Conservation (phyloP, 35 echinoderm and acorn worm genomes). For the Eucidaris tribuloides region DNA sequence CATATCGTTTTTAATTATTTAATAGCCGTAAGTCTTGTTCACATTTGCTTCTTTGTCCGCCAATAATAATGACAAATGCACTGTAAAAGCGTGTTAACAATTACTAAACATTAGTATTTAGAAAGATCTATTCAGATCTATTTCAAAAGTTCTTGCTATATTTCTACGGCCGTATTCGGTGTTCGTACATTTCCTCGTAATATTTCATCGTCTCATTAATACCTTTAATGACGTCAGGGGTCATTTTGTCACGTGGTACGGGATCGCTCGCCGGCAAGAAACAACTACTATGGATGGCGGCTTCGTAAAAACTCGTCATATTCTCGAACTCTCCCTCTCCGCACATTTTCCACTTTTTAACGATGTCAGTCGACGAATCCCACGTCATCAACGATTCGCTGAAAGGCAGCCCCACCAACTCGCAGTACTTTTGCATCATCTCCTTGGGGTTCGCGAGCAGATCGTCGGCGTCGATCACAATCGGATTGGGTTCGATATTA, state of each 20-base stretch:
- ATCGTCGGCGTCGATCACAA: conserved; percentile 76
- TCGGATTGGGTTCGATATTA: conserved; percentile 21
- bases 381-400: conserved; percentile 60
- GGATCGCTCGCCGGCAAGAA: conserved; percentile 5
- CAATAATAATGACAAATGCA: too few relatives aligned
- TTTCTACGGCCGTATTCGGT: too few relatives aligned
- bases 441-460: conserved; percentile 34
- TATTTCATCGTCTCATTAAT: conserved; percentile 3
- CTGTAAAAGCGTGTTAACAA: too few relatives aligned
- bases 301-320: neutral
- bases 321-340: neutral
- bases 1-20: too few relatives aligned
- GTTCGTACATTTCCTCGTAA: conserved; percentile 2
- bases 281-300: neutral
- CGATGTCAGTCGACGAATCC: conserved; percentile 27
- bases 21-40: too few relatives aligned
- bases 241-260: conserved; percentile 15
- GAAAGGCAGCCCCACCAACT: conserved; percentile 40
- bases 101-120: too few relatives aligned
- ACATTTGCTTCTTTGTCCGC: too few relatives aligned
- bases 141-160: too few relatives aligned
- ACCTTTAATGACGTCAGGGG: conserved; percentile 18
- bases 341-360: neutral
- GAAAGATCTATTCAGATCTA: too few relatives aligned
- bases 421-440: conserved; percentile 66